Evolutionary conservation across 2,113 vertebrate species (phyloP).

Genomic region (Turnix velox): DNA sequence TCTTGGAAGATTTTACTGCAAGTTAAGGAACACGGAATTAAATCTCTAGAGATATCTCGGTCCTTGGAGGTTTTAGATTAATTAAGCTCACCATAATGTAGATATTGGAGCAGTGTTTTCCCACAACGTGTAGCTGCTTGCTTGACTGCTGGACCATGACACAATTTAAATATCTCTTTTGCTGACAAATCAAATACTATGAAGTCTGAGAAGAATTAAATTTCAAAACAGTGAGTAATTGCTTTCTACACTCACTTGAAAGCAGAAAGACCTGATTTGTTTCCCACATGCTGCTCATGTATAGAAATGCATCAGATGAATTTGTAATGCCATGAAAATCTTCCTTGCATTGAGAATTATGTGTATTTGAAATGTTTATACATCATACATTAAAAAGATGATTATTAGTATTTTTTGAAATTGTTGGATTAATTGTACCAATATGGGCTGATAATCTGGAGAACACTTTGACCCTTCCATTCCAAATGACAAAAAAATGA

Average conservation of each 20-base stretch:
- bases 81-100: background rate
- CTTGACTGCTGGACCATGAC: background rate
- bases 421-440: background rate
- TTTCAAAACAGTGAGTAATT: background rate
- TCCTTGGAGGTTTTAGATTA: background rate
- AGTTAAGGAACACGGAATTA: background rate
- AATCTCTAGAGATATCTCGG: background rate
- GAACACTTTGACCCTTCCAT: background rate
- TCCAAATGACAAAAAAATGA: background rate
- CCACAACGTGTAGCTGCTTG: background rate
- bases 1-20: constrained; percentile 7
- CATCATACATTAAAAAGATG: background rate
- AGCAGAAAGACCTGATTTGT: background rate
- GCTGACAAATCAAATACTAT: background rate
- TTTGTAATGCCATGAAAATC: background rate
- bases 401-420: background rate
- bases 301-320: background rate
- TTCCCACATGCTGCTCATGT: background rate
- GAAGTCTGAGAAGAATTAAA: background rate
- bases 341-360: background rate
- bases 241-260: background rate
- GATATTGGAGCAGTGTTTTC: background rate
- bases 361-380: background rate
- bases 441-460: background rate
- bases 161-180: background rate